These are phyloP conservation scores for Dendrolimus houi DNA, from an alignment of 2,888 invertebrate species.

Conservation along the genomic window DNA sequence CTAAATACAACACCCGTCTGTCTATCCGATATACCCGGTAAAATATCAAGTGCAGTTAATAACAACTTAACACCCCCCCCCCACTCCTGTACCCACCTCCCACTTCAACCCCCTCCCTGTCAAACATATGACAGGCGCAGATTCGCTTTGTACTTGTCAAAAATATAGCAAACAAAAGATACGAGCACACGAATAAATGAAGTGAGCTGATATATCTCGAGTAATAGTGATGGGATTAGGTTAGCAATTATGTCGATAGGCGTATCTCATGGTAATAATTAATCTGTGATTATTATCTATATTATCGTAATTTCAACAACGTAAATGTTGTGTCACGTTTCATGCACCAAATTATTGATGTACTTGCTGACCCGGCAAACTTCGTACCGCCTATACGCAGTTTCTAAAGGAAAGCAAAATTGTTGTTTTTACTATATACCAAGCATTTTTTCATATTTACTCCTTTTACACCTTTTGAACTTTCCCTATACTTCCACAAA, in stretches of 20 bases:
- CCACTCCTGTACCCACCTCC: conserved; percentile 13
- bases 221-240: conserved; percentile 33
- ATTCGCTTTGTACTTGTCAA: conserved; percentile 76
- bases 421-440: too few species aligned
- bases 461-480: too few species aligned
- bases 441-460: too few species aligned
- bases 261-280: not conserved
- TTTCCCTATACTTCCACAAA: too few species aligned
- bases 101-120: conserved; percentile 41
- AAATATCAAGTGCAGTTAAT: conserved; percentile 63
- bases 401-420: too few species aligned
- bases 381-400: too few species aligned
- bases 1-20: conserved; percentile 10
- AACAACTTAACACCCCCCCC: conserved; percentile 61
- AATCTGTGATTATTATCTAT: too few species aligned
- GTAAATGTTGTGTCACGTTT: too few species aligned
- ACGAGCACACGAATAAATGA: conserved; percentile 68
- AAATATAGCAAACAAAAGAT: conserved; percentile 77
- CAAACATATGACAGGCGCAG: conserved; percentile 74
- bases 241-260: conserved; percentile 18
- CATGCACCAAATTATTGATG: too few species aligned
- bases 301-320: too few species aligned
- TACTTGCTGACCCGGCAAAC: too few species aligned
- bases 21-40: conserved; percentile 23
- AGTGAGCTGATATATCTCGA: conserved; percentile 72